phyloP scores from a whole-genome alignment of 2,113 vertebrate species.

The Chiloscyllium plagiosum region DNA sequence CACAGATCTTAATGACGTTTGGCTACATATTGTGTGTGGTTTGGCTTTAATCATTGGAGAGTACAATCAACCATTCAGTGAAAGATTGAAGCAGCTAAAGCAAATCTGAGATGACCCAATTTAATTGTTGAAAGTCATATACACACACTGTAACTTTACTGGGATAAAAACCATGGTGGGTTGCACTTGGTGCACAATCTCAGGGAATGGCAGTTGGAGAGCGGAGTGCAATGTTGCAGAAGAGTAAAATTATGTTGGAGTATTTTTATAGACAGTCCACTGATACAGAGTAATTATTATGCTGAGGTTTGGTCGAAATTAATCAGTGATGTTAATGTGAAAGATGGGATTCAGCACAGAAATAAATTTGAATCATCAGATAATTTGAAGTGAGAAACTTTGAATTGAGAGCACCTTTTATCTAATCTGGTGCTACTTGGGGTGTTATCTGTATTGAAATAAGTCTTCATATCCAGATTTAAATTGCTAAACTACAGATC shows the following conservation, averaged over 20 bases:
- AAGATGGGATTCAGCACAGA: background rate
- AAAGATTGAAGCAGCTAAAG: background rate
- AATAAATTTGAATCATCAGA: background rate
- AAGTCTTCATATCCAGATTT: background rate
- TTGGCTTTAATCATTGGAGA: background rate
- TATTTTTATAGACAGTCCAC: background rate
- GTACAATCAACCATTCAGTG: background rate
- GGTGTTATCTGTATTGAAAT: background rate
- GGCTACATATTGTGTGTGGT: background rate
- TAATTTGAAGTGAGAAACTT: background rate
- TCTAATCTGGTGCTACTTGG: background rate
- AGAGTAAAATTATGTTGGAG: background rate
- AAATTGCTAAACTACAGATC: background rate
- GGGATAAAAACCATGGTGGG: background rate
- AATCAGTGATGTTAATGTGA: background rate
- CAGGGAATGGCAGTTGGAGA: background rate
- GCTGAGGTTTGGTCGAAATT: background rate
- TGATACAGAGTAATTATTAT: background rate
- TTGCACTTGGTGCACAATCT: background rate
- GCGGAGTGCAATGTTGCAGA: background rate
- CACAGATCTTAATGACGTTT: background rate
- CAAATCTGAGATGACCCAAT: background rate
- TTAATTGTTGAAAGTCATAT: background rate
- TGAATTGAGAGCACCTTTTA: background rate
- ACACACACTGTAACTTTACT: background rate